Conservation (phyloP, 2,888 invertebrate species). For the Folsomia manolachei region DNA sequence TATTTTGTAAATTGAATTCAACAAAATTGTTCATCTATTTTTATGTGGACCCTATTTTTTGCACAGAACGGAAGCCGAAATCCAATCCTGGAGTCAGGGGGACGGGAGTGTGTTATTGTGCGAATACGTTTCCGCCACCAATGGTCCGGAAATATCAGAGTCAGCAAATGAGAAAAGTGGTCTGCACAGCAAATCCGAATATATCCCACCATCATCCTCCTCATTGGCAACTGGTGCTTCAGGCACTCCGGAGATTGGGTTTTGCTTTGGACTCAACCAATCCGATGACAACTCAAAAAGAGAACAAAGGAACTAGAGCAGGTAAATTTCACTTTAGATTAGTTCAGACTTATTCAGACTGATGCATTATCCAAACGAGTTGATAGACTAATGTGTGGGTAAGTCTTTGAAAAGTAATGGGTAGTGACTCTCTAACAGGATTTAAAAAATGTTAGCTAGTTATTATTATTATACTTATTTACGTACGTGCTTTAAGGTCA, state of each 20-base stretch:
- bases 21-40: too few species aligned
- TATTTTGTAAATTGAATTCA: too few species aligned
- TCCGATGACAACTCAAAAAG: neutral
- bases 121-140: slow-evolving; percentile 27
- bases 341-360: too few species aligned
- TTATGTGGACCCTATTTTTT: neutral
- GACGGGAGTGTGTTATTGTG: slow-evolving; percentile 41
- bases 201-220: neutral
- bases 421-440: too few species aligned
- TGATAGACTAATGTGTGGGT: too few species aligned
- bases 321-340: too few species aligned
- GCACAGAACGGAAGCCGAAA: slow-evolving; percentile 42
- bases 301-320: neutral
- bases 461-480: too few species aligned
- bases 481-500: too few species aligned
- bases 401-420: too few species aligned
- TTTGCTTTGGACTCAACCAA: neutral
- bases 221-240: neutral
- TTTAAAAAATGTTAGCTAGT: too few species aligned
- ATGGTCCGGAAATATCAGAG: slow-evolving; percentile 19
- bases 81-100: slow-evolving; percentile 34
- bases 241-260: neutral
- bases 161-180: slow-evolving; percentile 4
- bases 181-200: neutral
- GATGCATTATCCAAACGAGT: too few species aligned